Evolutionary conservation across 2,113 vertebrate genomes (phyloP), one percentile per base, ranked within the genome.

Genomic region (Oreochromis aureus): DNA sequence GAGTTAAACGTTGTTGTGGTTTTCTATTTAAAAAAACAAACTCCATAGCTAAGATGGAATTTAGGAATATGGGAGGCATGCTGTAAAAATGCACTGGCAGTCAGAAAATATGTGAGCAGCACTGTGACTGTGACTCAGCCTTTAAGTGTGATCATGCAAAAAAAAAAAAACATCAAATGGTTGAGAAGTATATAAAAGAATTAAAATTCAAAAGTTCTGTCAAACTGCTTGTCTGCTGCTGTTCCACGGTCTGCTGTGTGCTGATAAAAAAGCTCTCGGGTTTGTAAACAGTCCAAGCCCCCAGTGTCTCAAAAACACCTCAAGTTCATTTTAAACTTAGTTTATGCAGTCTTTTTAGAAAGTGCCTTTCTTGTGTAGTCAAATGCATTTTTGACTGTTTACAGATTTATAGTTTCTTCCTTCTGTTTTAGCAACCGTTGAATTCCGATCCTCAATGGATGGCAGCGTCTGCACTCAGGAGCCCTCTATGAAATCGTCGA

Each of bases 381-480:
- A 44, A 59, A 81, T 9, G 27, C 22, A 41, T 82, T 81, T 81
- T 56, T 1, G 13, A 58, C 46, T 3, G 27, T 53, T 53, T 16
- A 5, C n/a, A 59, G 41, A 63, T 19, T 79, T 4, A 86, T 82
- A 55, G 5, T 82, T 39, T 91, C 18, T 5, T 30, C n/a, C 10
- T 95, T 95, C 93, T 93, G 94, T 96, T 96, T 96, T 93, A 99
- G 98, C 97, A 87, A 97, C 97, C 48, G 97, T 98, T 96, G 98
- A 99, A 88, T 98, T 98, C 88, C 96, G 97, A 90, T 96, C 96
- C 90, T 97, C 98, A 82, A 97, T 96, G 96, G 98, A 99, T 44
- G 95, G 97, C 83, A 93, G 97, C 83, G 83, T 97, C 93, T 97
- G 96, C 87, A 94, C 98, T 97, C 98, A 98, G 98, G 98, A 99